These are phyloP conservation scores for Podarcis cretensis DNA, from an alignment of 2,113 vertebrate species.

Conservation along the genomic window DNA sequence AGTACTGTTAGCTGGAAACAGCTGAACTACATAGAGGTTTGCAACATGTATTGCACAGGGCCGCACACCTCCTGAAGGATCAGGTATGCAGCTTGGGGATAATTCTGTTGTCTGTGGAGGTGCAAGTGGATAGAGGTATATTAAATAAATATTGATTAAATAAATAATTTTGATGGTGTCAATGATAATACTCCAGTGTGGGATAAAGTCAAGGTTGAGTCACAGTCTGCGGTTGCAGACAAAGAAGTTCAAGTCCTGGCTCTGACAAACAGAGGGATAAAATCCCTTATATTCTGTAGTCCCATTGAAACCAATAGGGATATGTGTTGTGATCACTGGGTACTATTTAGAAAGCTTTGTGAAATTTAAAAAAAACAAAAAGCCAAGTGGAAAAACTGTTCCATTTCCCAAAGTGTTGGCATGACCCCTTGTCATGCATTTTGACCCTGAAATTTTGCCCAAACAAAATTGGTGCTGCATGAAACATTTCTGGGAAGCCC, in stretches of 20 bases:
- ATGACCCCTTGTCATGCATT: slow-evolving; percentile 32
- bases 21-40: too few relatives aligned
- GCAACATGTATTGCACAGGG: too few relatives aligned
- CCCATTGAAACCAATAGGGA: not conserved
- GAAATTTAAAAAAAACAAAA: not conserved
- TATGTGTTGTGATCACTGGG: not conserved
- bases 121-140: too few relatives aligned
- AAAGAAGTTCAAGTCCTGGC: not conserved
- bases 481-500: slow-evolving; percentile 46
- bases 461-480: slow-evolving; percentile 49
- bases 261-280: not conserved
- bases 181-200: too few relatives aligned
- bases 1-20: too few relatives aligned
- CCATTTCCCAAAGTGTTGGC: slow-evolving; percentile 40
- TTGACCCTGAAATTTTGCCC: slow-evolving; percentile 31
- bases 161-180: too few relatives aligned
- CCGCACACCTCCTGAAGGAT: too few relatives aligned
- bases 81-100: too few relatives aligned
- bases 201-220: too few relatives aligned
- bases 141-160: too few relatives aligned
- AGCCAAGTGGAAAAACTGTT: not conserved
- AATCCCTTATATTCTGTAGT: not conserved
- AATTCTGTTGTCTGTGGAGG: too few relatives aligned
- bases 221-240: not conserved
- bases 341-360: not conserved